Evolutionary conservation across 2,888 invertebrate genomes (phyloP).

Genomic region (Drosophila basisetae): DNA sequence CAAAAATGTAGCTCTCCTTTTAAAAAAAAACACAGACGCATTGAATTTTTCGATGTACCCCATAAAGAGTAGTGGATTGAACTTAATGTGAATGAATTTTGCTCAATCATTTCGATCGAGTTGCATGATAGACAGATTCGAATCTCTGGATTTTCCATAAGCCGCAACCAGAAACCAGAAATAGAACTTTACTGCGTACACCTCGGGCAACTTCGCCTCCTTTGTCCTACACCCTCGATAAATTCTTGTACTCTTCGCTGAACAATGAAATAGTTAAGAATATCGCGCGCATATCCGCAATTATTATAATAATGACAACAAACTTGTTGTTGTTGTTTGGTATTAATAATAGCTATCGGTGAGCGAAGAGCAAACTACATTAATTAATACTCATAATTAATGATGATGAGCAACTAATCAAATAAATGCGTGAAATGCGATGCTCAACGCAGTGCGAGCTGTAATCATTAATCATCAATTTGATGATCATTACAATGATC

Average conservation of each 20-base stretch:
- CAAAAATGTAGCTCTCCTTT: not conserved
- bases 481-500: constrained; percentile 5
- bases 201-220: not conserved
- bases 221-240: not conserved
- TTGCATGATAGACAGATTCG: constrained; percentile 15
- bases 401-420: constrained; percentile 76
- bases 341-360: constrained; percentile 51
- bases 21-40: not conserved
- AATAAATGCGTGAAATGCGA: constrained; percentile 77
- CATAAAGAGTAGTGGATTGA: constrained; percentile 1
- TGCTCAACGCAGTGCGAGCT: constrained; percentile 24
- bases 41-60: not conserved
- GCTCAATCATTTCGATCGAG: constrained; percentile 29
- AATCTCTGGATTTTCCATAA: constrained; percentile 34
- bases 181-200: constrained; percentile 1
- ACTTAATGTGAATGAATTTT: constrained; percentile 4
- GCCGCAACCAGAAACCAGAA: constrained; percentile 6
- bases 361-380: constrained; percentile 46
- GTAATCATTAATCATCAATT: constrained; percentile 31
- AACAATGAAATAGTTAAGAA: constrained; percentile 48
- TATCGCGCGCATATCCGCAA: constrained; percentile 68
- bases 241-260: not conserved
- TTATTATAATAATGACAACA: constrained; percentile 67
- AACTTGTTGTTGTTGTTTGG: constrained; percentile 10
- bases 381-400: constrained; percentile 74